phyloP scores from a whole-genome alignment of 2,797 vertebrate genomes.

The Melanitta fusca region DNA sequence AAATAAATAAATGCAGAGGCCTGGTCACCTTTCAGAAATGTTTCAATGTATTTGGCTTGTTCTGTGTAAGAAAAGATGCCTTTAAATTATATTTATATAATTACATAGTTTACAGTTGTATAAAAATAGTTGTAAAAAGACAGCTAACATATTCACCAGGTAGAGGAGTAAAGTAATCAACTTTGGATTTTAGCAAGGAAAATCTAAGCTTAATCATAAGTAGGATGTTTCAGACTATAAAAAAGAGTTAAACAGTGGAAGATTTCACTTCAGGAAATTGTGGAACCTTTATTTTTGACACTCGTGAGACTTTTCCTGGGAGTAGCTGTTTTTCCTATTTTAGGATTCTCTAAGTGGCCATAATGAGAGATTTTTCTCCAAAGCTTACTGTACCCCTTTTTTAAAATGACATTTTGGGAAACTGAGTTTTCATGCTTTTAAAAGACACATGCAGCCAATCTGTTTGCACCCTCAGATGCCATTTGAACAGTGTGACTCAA shows the following conservation, averaged over 20 bases:
- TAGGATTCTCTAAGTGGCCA: not conserved
- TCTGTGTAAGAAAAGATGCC: not conserved
- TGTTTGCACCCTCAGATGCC: constrained; percentile 37
- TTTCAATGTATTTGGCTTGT: not conserved
- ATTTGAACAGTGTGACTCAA: constrained; percentile 27
- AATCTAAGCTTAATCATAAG: not conserved
- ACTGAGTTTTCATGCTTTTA: constrained; percentile 20
- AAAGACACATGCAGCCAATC: constrained; percentile 26
- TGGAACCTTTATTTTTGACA: not conserved
- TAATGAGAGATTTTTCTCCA: not conserved
- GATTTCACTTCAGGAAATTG: not conserved
- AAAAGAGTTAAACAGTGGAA: not conserved
- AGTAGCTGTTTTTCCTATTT: not conserved
- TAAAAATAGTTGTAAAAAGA: not conserved
- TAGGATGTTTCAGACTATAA: not conserved
- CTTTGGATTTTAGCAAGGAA: not conserved
- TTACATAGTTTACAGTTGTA: not conserved
- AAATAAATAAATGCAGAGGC: not conserved
- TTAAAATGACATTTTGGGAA: constrained; percentile 29
- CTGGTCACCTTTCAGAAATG: not conserved
- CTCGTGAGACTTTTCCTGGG: not conserved
- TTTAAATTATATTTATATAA: not conserved
- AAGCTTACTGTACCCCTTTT: constrained; percentile 32
- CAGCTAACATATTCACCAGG: not conserved
- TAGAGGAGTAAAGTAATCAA: not conserved